Conservation (phyloP, 2,797 vertebrate species). For the Gobio occitaniae region DNA sequence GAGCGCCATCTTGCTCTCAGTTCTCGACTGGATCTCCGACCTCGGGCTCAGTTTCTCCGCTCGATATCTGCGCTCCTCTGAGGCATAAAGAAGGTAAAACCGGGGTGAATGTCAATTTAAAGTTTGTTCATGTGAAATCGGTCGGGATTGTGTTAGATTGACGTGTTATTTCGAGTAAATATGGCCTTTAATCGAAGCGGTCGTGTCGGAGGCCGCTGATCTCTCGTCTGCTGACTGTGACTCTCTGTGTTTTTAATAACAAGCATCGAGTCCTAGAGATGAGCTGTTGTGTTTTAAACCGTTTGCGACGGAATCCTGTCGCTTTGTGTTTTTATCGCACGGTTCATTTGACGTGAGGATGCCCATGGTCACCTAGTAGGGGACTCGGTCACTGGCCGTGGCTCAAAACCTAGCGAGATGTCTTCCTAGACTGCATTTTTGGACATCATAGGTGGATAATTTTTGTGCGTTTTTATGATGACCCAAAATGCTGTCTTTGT, state of each 20-base stretch:
- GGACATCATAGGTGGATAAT: background rate
- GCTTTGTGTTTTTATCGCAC: background rate
- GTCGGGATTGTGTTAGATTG: conserved; percentile 25
- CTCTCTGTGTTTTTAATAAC: conserved; percentile 27
- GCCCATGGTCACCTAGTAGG: conserved; percentile 1
- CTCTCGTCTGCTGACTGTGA: conserved; percentile 41
- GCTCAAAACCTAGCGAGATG: conserved; percentile 29
- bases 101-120: background rate
- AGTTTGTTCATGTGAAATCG: background rate
- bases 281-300: background rate
- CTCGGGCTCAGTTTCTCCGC: conserved; percentile 83
- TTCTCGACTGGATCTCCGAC: conserved; percentile 92
- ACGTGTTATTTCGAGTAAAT: conserved; percentile 29
- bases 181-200: conserved; percentile 32
- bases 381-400: conserved; percentile 18
- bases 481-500: background rate
- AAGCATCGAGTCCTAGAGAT: conserved; percentile 2
- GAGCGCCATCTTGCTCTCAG: conserved; percentile 99
- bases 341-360: conserved; percentile 12
- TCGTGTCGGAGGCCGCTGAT: conserved; percentile 54
- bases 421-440: conserved; percentile 25
- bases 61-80: conserved; percentile 86
- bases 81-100: conserved; percentile 90
- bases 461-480: conserved; percentile 21
- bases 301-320: background rate